Evolutionary conservation across 2,113 vertebrate species (phyloP).

Genomic region (Upupa epops): DNA sequence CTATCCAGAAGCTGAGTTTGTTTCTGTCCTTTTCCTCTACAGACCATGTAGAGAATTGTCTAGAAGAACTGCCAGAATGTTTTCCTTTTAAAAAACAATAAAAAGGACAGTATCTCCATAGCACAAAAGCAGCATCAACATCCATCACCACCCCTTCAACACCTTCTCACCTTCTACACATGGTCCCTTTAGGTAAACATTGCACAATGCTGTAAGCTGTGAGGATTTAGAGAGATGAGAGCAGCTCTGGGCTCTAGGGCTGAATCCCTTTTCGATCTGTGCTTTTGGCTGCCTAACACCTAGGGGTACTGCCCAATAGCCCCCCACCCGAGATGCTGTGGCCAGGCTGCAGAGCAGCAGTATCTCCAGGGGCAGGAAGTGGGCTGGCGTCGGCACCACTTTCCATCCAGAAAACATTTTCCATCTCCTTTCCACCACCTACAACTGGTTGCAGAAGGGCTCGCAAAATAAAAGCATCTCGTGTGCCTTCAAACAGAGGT

Average conservation of each 20-base stretch:
- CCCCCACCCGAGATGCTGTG: neutral
- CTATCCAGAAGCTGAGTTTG: neutral
- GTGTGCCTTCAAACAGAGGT: neutral
- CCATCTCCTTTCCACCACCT: neutral
- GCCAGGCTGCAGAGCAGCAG: neutral
- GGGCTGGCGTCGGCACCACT: neutral
- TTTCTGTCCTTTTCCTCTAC: neutral
- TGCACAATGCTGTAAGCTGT: neutral
- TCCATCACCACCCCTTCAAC: neutral
- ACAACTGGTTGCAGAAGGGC: neutral
- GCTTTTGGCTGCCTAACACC: neutral
- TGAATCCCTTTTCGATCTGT: fast-evolving
- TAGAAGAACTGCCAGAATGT: neutral
- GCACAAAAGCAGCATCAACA: neutral
- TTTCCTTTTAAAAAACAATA: neutral
- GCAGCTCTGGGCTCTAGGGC: neutral
- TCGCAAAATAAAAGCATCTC: neutral
- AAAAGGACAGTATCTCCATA: neutral
- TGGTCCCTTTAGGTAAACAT: neutral
- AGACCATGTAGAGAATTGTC: neutral
- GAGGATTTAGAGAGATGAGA: neutral
- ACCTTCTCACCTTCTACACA: neutral
- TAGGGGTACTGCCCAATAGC: neutral
- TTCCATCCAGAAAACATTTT: conserved; percentile 58
- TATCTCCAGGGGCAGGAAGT: conserved; percentile 20